These are phyloP conservation scores for Potorous gilbertii DNA, from an alignment of 2,797 vertebrate species.

Conservation along the genomic window DNA sequence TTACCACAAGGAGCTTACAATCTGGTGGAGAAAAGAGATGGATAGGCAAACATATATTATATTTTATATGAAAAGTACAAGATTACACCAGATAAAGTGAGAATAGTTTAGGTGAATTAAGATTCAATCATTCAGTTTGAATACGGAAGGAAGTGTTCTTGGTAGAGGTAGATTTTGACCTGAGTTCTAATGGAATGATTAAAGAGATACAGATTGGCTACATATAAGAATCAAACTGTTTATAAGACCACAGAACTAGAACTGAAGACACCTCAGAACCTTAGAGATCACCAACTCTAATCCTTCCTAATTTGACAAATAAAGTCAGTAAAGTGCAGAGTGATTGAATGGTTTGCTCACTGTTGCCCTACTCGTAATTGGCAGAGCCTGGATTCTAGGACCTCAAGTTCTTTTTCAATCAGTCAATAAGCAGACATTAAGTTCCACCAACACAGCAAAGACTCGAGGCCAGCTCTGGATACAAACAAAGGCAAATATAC, in stretches of 20 bases:
- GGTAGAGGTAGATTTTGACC: not conserved
- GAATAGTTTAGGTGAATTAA: not conserved
- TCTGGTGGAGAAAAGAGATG: not conserved
- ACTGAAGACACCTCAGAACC: not conserved
- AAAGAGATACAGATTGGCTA: not conserved
- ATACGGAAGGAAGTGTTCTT: not conserved
- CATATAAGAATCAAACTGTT: not conserved
- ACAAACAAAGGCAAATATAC: not conserved
- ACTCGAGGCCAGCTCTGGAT: not conserved
- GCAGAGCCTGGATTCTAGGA: not conserved
- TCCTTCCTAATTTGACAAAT: not conserved
- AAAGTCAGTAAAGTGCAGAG: not conserved
- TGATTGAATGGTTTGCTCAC: not conserved
- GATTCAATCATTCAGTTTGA: not conserved
- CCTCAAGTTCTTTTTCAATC: not conserved
- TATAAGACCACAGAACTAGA: not conserved
- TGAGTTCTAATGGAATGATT: not conserved
- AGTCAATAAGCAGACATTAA: not conserved
- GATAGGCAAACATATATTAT: not conserved
- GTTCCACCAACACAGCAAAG: not conserved
- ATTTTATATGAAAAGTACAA: not conserved
- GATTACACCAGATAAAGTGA: not conserved
- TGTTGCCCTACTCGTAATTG: not conserved
- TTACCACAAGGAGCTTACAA: not conserved
- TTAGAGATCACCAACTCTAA: not conserved